Conservation (phyloP, 2,113 vertebrate genomes). For the Sigmodon hispidus region DNA sequence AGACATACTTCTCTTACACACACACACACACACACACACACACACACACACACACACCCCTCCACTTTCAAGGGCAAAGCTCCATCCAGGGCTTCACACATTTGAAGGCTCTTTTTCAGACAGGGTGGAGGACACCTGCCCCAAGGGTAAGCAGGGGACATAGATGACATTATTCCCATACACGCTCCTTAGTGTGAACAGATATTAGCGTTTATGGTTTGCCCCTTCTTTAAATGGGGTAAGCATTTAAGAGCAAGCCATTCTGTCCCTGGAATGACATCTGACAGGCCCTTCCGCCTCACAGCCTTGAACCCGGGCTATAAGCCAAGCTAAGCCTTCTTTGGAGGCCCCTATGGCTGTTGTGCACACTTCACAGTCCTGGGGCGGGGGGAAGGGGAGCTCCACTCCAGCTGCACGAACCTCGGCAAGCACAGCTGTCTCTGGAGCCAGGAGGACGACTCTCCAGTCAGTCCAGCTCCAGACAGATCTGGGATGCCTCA, state of each 20-base stretch:
- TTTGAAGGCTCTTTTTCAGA: neutral
- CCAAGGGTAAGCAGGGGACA: neutral
- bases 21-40: too few species aligned
- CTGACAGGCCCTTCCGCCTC: neutral
- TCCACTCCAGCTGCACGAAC: neutral
- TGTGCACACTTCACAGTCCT: neutral
- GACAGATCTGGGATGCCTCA: neutral
- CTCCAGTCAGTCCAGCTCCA: neutral
- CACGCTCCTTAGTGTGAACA: neutral
- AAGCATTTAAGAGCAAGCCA: neutral
- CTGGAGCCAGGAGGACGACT: neutral
- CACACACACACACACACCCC: neutral
- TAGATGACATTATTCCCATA: neutral
- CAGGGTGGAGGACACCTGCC: neutral
- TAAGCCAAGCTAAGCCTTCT: neutral
- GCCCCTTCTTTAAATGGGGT: neutral
- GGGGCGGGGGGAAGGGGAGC: neutral
- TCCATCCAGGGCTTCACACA: neutral
- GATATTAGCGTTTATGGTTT: neutral
- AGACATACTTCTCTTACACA: too few species aligned
- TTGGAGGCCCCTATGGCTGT: neutral
- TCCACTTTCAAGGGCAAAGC: neutral
- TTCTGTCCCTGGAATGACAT: fast-evolving
- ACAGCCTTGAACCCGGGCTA: neutral
- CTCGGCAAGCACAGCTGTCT: neutral